Percentiles rank a stretch among this genome's conserved stretches.
Conservation (phyloP, 2,888 invertebrate genomes). For the Teleogryllus oceanicus region DNA sequence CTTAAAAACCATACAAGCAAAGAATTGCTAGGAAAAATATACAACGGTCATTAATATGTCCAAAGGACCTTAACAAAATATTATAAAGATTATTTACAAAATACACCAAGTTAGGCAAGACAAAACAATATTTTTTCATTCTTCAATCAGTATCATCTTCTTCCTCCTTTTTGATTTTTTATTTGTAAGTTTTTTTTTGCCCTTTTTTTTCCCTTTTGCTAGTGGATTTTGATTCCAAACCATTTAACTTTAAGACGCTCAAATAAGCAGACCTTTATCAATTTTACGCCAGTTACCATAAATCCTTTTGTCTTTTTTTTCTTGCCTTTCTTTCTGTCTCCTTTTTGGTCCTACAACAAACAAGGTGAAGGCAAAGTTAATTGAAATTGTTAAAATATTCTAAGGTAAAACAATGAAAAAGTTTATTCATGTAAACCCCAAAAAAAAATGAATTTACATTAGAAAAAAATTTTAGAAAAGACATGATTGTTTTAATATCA, state of each 20-base stretch:
- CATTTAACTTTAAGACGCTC: slow-evolving; percentile 71
- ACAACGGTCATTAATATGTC: too few species aligned
- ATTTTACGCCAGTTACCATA: slow-evolving; percentile 84
- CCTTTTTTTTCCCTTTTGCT: background rate
- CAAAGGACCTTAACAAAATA: too few species aligned
- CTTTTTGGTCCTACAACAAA: slow-evolving; percentile 65
- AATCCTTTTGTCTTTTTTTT: slow-evolving; percentile 77
- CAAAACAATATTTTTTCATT: background rate
- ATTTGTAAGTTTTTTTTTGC: background rate
- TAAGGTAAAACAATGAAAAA: too few species aligned
- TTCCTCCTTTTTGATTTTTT: background rate
- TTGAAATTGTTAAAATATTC: background rate
- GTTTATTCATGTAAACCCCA: too few species aligned
- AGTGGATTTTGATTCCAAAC: slow-evolving; percentile 50
- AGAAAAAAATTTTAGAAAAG: too few species aligned
- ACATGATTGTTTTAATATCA: too few species aligned
- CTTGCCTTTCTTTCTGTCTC: slow-evolving; percentile 63
- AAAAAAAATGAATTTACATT: too few species aligned
- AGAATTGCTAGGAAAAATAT: too few species aligned
- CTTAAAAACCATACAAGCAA: too few species aligned
- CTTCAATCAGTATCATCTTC: background rate
- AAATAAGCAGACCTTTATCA: slow-evolving; percentile 78
- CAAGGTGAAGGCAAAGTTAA: background rate
- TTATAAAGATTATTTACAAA: too few species aligned
- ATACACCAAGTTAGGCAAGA: background rate